These are phyloP conservation scores for Apodemus sylvaticus DNA, from an alignment of 2,113 vertebrate genomes.

Conservation along the genomic window DNA sequence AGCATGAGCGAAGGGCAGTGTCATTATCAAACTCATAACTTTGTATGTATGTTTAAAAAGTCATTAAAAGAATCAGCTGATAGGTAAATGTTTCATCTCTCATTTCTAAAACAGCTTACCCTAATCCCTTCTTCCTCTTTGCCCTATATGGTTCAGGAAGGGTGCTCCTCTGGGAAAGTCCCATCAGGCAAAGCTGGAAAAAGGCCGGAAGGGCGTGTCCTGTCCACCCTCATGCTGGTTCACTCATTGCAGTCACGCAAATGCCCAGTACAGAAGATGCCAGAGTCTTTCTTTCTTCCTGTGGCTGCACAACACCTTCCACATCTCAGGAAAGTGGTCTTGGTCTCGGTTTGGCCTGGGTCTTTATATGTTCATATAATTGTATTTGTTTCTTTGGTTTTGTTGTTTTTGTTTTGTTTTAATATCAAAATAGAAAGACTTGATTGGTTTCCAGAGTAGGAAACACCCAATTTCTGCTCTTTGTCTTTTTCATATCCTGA, in stretches of 20 bases:
- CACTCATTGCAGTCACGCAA: not conserved
- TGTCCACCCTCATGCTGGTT: not conserved
- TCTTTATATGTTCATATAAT: not conserved
- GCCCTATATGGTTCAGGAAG: not conserved
- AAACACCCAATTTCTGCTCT: conserved; percentile 7
- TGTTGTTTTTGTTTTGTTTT: not conserved
- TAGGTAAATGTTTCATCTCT: not conserved
- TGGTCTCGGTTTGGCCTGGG: not conserved
- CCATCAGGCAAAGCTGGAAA: not conserved
- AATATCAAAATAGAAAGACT: conserved; percentile 34
- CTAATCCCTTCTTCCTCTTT: not conserved
- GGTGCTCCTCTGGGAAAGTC: not conserved
- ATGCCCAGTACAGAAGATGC: not conserved
- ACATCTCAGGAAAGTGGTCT: not conserved
- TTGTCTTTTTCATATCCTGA: conserved; percentile 1
- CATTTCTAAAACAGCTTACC: not conserved
- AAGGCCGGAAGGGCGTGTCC: not conserved
- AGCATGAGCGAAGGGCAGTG: not conserved
- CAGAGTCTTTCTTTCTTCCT: not conserved
- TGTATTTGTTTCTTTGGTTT: not conserved
- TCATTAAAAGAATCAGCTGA: not conserved
- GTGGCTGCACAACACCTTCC: not conserved
- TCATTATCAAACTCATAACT: not conserved
- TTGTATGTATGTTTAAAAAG: not conserved
- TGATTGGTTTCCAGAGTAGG: conserved; percentile 44